Evolutionary conservation across 2,113 vertebrate species (phyloP), one percentile per base, ranked within the genome.

Genomic region (Dascyllus trimaculatus): DNA sequence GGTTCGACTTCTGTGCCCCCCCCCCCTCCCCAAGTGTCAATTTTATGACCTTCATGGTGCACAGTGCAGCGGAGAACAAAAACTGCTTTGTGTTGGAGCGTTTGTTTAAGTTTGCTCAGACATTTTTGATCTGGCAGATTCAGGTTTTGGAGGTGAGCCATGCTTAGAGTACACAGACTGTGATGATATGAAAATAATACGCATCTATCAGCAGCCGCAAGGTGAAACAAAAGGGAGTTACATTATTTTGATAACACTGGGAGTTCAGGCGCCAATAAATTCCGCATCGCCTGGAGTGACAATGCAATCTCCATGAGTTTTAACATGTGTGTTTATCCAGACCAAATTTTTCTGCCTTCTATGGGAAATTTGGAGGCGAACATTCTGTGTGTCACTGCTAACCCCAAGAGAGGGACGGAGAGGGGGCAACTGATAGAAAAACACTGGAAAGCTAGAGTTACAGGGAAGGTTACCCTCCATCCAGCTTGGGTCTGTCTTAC

Each of bases 1-100:
- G 35, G 59, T 51, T 62, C 24, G 35, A 68, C 72, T 85, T 81
- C 21, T 80, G 26, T 26, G 43, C 26, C 26, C 26, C 26, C 54
- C 61, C 52, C 62, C 64, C 24, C 53, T 61, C 52, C 71, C 52
- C 25, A 43, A 78, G 75, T 78, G 71, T 87, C 74, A 64, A 65
- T 81, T 73, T 73, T 56, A 49, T 70, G 73, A 80, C 75, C 67
- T 85, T 84, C 70, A 46, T 57, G 49, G 66, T 70, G 48, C 40
- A 65, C 65, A 52, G 79, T 51, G 43, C 64, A 73, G 70, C 11
- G 38, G 63, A 72, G 53, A 82, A 79, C 75, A 84, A 49, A 71
- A 64, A 29, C 18, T 13, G 53, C 70, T 70, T 35, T 71, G 65
- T 71, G 57, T 54, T 32, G 3, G 21, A 49, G 71, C 22, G 63